Evolutionary conservation across 2,888 invertebrate genomes (phyloP), one percentile per base, ranked within the genome.

Genomic region (Cantharis rustica): DNA sequence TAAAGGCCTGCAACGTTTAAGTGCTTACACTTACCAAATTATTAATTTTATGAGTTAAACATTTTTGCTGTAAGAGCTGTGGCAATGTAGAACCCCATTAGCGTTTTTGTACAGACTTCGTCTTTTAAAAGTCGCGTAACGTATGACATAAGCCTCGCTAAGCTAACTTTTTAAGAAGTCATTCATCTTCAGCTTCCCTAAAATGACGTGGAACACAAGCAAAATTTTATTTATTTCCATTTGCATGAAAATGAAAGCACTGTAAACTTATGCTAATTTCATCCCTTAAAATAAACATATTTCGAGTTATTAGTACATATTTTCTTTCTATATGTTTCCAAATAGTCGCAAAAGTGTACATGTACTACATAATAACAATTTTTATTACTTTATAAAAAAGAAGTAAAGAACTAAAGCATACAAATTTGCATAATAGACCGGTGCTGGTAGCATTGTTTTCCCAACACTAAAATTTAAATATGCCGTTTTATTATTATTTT

Each of bases 61-160:
- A 66, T n/a, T 20, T 66, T 17, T 66, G 17, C 16, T 66, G 16
- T 20, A 66, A 66, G 20, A n/a, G 64, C 16, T 20, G 13, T 66
- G 17, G 17, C 64, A 17, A 10, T 66, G 47, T 47, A 17, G 17
- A 63, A 66, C 23, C 27, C 27, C 31, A 31, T 69, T 69, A 69
- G 13, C 77, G 75, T 81, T 83, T 83, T 84, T 78, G 78, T 81
- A 79, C 82, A 84, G 83, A 84, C 83, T 84, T 84, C 83, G 82
- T 81, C 78, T 83, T 84, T 84, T 84, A 83, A 85, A 84, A 82
- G 83, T 80, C 77, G 73, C 74, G 79, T 80, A 81, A 82, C 81
- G 80, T 80, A 81, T 79, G 80, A 79, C 83, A 82, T 83, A 83
- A 82, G 82, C 76, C 79, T 72, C 73, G 76, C 62, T 61, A 71